Evolutionary conservation across 2,797 vertebrate genomes (phyloP).

Genomic region (Molossus alvarezi): DNA sequence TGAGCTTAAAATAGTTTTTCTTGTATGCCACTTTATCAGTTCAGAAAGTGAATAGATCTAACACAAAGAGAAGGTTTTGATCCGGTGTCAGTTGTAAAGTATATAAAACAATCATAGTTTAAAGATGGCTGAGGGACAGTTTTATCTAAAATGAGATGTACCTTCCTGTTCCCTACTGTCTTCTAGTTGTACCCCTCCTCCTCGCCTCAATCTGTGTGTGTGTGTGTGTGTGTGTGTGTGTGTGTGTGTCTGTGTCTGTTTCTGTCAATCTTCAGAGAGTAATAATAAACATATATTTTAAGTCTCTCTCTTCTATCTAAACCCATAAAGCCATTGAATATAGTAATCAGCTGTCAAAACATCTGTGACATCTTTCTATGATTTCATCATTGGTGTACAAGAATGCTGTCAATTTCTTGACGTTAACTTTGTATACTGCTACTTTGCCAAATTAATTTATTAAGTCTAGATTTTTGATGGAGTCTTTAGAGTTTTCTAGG

Average conservation of each 20-base stretch:
- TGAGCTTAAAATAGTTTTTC: background rate
- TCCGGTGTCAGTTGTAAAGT: conserved; percentile 42
- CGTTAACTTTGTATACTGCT: too few relatives aligned
- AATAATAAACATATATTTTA: background rate
- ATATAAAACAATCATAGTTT: background rate
- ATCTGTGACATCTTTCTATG: background rate
- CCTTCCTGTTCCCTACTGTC: background rate
- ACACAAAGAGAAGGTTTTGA: conserved; percentile 45
- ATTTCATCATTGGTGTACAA: too few relatives aligned
- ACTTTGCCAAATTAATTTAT: too few relatives aligned
- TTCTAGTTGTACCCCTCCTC: background rate
- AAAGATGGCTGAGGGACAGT: background rate
- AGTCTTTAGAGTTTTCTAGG: too few relatives aligned
- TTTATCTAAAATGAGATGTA: background rate
- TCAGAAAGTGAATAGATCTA: conserved; percentile 29
- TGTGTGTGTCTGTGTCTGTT: too few relatives aligned
- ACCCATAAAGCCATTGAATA: background rate
- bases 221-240: too few relatives aligned
- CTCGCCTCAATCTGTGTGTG: rapidly evolving
- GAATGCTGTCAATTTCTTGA: too few relatives aligned
- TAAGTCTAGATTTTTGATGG: too few relatives aligned
- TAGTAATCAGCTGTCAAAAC: background rate
- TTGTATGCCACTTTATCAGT: conserved; percentile 46
- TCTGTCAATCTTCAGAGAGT: background rate
- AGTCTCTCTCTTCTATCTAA: background rate